A percentile compares a stretch with the other conserved stretches of the same genome.
Conservation (phyloP, 2,797 vertebrate genomes). For the Hylomyscus alleni region DNA sequence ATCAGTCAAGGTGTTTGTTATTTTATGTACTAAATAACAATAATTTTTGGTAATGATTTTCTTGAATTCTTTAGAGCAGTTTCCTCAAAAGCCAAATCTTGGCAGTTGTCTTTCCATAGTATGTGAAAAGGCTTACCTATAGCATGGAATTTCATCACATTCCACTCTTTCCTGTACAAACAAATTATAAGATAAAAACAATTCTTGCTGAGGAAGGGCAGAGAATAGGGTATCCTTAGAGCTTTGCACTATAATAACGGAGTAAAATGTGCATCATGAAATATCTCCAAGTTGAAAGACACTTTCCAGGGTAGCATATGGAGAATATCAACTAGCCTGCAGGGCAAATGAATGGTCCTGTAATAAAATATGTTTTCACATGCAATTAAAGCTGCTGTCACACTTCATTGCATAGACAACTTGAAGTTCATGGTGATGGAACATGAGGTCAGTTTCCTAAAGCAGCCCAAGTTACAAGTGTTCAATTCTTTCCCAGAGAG, state of each 20-base stretch:
- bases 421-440: constrained; percentile 56
- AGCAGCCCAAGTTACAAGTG: constrained; percentile 39
- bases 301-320: constrained; percentile 51
- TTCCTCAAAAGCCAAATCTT: constrained; percentile 35
- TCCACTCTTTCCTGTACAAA: not conserved
- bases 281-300: not conserved
- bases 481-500: constrained; percentile 43
- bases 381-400: constrained; percentile 76
- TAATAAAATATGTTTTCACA: constrained; percentile 74
- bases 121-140: not conserved
- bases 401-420: constrained; percentile 76
- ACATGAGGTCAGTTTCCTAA: constrained; percentile 77
- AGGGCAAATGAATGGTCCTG: constrained; percentile 64
- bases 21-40: constrained; percentile 43
- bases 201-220: constrained; percentile 17
- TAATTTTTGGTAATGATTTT: constrained; percentile 23
- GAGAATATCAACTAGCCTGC: constrained; percentile 71
- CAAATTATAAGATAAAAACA: not conserved
- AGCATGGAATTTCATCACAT: not conserved
- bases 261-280: not conserved
- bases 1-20: not conserved
- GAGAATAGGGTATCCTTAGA: not conserved
- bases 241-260: not conserved
- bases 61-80: constrained; percentile 45
- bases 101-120: not conserved